Evolutionary conservation across 2,888 invertebrate genomes (phyloP), one percentile per base, ranked within the genome.

Genomic region (Cheilosia scutellata): DNA sequence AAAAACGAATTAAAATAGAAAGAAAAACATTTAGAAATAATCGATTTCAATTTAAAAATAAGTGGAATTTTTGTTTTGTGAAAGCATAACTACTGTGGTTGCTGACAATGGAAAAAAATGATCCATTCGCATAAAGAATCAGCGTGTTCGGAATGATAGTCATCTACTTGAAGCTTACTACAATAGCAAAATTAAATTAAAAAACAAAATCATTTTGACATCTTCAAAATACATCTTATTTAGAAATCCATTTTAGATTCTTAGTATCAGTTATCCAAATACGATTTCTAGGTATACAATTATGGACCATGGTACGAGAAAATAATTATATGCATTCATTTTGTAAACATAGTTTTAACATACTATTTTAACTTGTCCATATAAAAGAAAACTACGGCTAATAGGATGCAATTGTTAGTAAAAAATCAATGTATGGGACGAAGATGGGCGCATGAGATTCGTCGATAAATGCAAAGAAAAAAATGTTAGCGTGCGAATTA

Each of bases 21-120:
- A 63, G 88, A 89, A 87, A 88, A 76, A 87, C 82, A 88, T 83
- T 88, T 84, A 87, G 47, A 87, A 87, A 83, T 87, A 89, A 89
- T 89, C 88, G 87, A 88, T 87, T 88, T 87, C 80, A 79, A 79
- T 71, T 53, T 65, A 27, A 58, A 27, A 58, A 63, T 27, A 75
- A 40, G 49, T 49, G 44, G 29, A 55, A 7, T 58, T 65, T 75
- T 37, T 33, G 33, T 51, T 29, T 62, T 62, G 65, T 47, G 29
- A 75, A 75, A 65, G 57, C 65, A 74, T 63, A 55, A 74, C 74
- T 63, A 74, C 63, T 63, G 55, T 63, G 63, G 53, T 55, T 55
- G 44, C 53, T 33, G 20, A 42, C 47, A 42, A n/a, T 13, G 29
- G 33, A 40, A 51, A 33, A 2, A 47, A 51, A 25, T 25, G 4